Conservation (phyloP, 1,140 invertebrate species). For the Marisa cornuarietis region DNA sequence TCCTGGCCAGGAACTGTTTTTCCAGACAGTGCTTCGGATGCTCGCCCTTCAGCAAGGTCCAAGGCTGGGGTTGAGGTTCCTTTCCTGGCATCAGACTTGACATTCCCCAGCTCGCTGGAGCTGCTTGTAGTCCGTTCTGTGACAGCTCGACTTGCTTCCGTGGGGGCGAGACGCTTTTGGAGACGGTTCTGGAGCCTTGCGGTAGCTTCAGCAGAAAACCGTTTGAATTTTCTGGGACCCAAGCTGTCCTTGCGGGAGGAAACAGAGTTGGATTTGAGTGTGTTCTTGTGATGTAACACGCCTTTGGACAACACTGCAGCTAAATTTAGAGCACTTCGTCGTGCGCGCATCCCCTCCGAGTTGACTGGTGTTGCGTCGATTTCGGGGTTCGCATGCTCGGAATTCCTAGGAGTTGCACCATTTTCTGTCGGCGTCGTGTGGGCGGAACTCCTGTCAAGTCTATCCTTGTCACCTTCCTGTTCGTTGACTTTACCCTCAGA, state of each 20-base stretch:
- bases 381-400: not conserved
- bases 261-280: no score
- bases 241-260: no score
- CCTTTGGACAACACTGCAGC: not conserved
- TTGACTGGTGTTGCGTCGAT: not conserved
- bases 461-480: not conserved
- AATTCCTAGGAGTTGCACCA: not conserved
- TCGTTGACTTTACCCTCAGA: not conserved
- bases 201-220: constrained; percentile 10
- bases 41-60: no score
- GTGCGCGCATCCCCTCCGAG: not conserved
- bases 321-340: not conserved
- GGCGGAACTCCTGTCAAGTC: not conserved
- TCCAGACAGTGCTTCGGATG: no score
- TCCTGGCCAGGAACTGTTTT: no score
- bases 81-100: no score
- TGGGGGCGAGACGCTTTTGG: not conserved
- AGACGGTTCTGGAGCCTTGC: constrained; percentile 15
- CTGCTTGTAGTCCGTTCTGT: no score
- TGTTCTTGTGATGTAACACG: not conserved
- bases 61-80: no score
- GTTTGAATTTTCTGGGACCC: constrained; percentile 11
- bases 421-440: not conserved
- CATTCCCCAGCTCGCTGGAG: no score
- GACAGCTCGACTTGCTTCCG: no score